Evolutionary conservation across 2,113 vertebrate species (phyloP).

Genomic region (Rynchops niger): DNA sequence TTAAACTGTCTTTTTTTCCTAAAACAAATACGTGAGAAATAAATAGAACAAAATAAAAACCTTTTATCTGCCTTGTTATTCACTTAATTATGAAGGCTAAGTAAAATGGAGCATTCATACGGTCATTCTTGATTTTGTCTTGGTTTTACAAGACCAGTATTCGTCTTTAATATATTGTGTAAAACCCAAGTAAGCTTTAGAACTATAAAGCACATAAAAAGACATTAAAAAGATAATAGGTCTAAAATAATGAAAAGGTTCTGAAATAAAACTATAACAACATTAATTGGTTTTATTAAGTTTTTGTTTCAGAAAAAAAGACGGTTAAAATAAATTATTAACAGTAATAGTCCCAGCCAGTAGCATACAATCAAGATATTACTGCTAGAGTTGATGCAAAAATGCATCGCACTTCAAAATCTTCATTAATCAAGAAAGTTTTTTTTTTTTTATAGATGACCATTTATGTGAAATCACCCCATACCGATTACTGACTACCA

Average conservation of each 20-base stretch:
- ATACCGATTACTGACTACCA: accelerated
- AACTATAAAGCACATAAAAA: not conserved
- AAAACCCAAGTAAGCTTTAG: not conserved
- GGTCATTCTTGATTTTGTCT: not conserved
- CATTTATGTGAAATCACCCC: not conserved
- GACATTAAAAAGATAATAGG: not conserved
- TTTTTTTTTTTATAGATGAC: not conserved
- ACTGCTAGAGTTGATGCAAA: not conserved
- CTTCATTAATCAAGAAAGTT: not conserved
- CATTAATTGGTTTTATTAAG: not conserved
- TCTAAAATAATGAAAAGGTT: not conserved
- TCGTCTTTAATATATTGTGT: not conserved
- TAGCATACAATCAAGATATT: not conserved
- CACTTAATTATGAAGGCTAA: not conserved
- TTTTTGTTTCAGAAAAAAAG: not conserved
- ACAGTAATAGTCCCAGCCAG: not conserved
- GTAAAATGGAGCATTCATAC: not conserved
- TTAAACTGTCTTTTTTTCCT: not conserved
- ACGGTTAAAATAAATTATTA: not conserved
- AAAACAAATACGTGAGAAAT: not conserved
- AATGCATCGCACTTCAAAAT: not conserved
- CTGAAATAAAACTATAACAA: not conserved
- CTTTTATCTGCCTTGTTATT: not conserved
- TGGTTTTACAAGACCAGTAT: not conserved
- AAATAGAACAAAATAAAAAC: not conserved